Conservation (phyloP, 1,140 invertebrate genomes). For the Aphidius ervi region DNA sequence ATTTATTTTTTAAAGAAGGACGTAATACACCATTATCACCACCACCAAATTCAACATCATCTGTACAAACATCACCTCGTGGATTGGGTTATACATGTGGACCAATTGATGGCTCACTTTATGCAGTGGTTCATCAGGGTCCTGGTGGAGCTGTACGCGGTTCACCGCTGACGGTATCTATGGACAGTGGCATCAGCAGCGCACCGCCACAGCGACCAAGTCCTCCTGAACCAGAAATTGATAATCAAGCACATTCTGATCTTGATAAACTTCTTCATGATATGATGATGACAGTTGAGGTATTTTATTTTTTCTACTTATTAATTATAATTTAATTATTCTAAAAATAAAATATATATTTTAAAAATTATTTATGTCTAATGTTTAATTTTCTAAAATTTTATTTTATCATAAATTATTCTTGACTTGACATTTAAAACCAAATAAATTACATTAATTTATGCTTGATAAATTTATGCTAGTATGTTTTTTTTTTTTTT, state of each 20-base stretch:
- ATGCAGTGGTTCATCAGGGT: conserved; percentile 69
- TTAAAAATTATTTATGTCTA: too few species aligned
- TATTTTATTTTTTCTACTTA: conserved; percentile 36
- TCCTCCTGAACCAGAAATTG: conserved; percentile 42
- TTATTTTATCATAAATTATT: too few species aligned
- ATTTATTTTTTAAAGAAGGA: conserved; percentile 38
- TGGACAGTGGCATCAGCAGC: conserved; percentile 80
- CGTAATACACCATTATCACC: conserved; percentile 47
- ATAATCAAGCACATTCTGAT: conserved; percentile 55
- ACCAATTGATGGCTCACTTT: conserved; percentile 83
- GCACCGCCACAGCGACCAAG: conserved; percentile 50
- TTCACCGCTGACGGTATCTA: conserved; percentile 72
- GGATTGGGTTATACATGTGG: conserved; percentile 67
- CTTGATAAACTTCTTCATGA: conserved; percentile 73
- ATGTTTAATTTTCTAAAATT: too few species aligned
- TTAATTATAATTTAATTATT: background rate
- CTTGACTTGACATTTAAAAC: too few species aligned
- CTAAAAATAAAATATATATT: background rate
- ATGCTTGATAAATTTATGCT: too few species aligned
- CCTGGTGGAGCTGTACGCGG: conserved; percentile 55
- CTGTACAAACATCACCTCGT: conserved; percentile 45
- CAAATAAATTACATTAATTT: too few species aligned
- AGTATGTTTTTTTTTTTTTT: background rate
- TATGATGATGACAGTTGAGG: conserved; percentile 78
- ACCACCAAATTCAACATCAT: conserved; percentile 42